Conservation (phyloP, 37 sponge, comb jelly and placozoan species). For the Halisarca cf. caerulea region DNA sequence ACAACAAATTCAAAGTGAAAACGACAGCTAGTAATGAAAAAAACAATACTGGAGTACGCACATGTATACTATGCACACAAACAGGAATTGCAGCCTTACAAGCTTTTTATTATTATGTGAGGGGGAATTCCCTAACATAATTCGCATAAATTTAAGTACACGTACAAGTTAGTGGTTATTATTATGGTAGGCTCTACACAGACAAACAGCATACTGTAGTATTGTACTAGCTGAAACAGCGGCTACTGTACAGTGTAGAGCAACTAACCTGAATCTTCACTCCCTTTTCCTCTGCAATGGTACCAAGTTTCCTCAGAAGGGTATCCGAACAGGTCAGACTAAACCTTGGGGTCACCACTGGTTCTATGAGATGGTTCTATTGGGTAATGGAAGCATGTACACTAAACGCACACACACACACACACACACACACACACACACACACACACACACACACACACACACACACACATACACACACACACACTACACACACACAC, state of each 20-base stretch:
- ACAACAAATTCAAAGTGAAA: no score
- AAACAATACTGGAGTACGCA: no score
- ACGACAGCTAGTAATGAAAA: no score
- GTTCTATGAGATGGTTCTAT: constrained; percentile 55
- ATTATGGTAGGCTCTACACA: no score
- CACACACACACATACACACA: not conserved
- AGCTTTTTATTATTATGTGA: no score
- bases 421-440: not conserved
- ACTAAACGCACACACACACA: not conserved
- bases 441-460: not conserved
- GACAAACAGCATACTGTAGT: no score
- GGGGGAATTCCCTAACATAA: no score
- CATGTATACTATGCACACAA: no score
- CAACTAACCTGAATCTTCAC: constrained; percentile 21
- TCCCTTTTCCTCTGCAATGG: constrained; percentile 35
- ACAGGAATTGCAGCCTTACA: no score
- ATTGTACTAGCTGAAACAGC: not conserved
- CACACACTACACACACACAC: not conserved
- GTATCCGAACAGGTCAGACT: constrained; percentile 46
- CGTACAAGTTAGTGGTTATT: no score
- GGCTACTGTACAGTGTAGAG: not conserved
- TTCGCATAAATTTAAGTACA: no score
- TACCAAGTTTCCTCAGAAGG: constrained; percentile 41
- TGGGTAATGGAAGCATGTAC: no score
- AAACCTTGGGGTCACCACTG: constrained; percentile 69